Evolutionary conservation across 2,113 vertebrate species (phyloP), one percentile per base, ranked within the genome.

Genomic region (Bucco capensis): DNA sequence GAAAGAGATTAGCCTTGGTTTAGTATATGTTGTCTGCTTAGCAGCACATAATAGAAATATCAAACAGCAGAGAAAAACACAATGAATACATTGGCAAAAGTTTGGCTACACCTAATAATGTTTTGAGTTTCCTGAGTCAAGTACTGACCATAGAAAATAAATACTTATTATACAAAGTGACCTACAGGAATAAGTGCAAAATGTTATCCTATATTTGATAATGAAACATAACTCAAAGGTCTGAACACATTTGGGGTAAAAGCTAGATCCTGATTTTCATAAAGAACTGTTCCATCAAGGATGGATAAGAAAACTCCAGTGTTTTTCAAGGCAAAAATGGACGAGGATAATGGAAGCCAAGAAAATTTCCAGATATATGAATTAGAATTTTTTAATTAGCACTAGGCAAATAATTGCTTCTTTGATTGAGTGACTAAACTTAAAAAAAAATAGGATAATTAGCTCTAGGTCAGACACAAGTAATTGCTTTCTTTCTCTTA

Each of bases 61-160:
- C 18, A 31, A 91, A 53, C 46, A 91, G 10, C 58, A 91, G 57
- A 85, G 40, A 83, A 95, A 95, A 88, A n/a, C 25, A n/a, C 19
- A 60, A 38, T 49, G 1, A 72, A 65, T 40, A 50, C 6, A 38
- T 1, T 23, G 37, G 51, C 25, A 65, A 42, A 77, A 60, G 44
- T 61, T 64, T 78, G 35, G n/a, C 67, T 78, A 67, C 8, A 65
- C 17, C 19, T 87, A 82, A 30, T 65, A 67, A 57, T 2, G 0
- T 37, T 2, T n/a, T 49, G 19, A 85, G 27, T 73, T 69, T 73
- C 72, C 50, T 18, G 28, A 75, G 33, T 50, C 73, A 83, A 83
- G 40, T 5, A 35, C 10, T 7, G 54, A 66, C 5, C 15, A 86
- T 88, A 88, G 56, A 75, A 89, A 78, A 50, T 7, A 71, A 56